Base-by-base conservation (phyloP, 2,888 invertebrate genomes). In the Brachyptera risi region DNA sequence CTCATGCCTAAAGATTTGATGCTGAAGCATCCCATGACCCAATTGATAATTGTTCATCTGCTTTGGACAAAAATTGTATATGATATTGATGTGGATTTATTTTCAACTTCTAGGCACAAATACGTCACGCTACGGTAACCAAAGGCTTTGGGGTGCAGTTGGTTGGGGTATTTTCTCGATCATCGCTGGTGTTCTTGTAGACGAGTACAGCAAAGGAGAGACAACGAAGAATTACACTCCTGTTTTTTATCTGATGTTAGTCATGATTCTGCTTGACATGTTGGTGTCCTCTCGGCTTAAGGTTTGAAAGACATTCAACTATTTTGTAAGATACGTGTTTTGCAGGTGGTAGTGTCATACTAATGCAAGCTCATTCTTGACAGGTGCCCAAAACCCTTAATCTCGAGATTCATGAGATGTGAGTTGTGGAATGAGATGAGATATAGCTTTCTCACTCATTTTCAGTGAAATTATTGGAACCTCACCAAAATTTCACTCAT, bases 81-180 rank as follows among this genome's bases (percentile, higher is more conserved):
- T n/a, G n/a, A n/a, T n/a, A n/a, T n/a, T n/a, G n/a, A n/a, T n/a
- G n/a, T n/a, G n/a, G n/a, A n/a, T n/a, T n/a, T n/a, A n/a, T n/a
- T n/a, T n/a, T n/a, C n/a, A n/a, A n/a, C n/a, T n/a, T n/a, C n/a
- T 72, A 89, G 89, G 87, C 49, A 83, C 86, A 3, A 81, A 83
- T 58, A 83, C 85, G n/a, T 82, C 86, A 50, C 79, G 83, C 24
- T 96, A 92, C 73, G 96, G 96, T 0, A 84, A 86, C 67, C 95
- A 96, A 73, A 81, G 93, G 44, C 77, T 93, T 63, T 96, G 89
- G 85, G 94, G 96, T 0, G 88, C 94, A 0, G 78, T 95, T 1
- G 95, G 93, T 0, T 92, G 90, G 85, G 94, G 93, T 17, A 74
- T 87, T 56, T 83, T 91, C 69, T 86, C 90, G 0, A 78, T 91